Conservation (phyloP, 2,113 vertebrate species). For the Tragelaphus scriptus region DNA sequence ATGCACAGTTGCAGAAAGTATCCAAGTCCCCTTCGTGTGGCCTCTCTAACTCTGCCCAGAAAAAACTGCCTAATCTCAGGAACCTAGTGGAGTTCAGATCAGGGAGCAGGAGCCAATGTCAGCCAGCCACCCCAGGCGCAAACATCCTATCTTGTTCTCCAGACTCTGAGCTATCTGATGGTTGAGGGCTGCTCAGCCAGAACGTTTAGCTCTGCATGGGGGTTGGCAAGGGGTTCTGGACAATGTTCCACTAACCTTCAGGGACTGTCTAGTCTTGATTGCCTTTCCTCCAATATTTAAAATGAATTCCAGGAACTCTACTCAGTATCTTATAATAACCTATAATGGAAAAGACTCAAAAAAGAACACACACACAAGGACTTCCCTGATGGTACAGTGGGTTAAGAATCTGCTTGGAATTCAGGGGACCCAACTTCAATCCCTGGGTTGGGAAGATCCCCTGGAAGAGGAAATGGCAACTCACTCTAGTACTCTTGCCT, state of each 20-base stretch:
- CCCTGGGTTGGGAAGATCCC: neutral
- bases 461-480: neutral
- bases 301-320: neutral
- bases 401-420: neutral
- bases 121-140: accelerated
- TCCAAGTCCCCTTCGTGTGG: neutral
- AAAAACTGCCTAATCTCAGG: neutral
- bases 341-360: neutral
- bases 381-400: neutral
- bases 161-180: neutral
- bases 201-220: neutral
- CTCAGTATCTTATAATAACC: neutral
- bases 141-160: neutral
- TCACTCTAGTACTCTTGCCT: neutral
- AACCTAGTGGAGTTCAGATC: neutral
- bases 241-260: neutral
- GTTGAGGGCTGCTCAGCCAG: accelerated
- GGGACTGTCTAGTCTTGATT: neutral
- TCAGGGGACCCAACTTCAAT: neutral
- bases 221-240: neutral
- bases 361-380: neutral
- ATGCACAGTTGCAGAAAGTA: neutral
- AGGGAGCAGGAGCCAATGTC: neutral
- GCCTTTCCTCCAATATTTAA: neutral
- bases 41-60: neutral